Evolutionary conservation across 2,113 vertebrate genomes (phyloP).

Genomic region (Chionis minor): DNA sequence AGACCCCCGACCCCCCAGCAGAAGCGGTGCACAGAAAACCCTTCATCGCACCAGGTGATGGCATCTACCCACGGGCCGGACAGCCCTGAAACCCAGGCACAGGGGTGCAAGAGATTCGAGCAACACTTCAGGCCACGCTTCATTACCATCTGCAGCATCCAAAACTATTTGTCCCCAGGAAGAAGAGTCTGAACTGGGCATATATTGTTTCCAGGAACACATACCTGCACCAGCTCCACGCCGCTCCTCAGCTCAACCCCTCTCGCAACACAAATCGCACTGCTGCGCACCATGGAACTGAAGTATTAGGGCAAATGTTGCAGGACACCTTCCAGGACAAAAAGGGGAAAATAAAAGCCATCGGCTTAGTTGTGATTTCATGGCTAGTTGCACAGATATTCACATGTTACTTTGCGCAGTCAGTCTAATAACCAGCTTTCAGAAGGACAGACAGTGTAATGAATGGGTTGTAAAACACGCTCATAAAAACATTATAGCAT

Average conservation of each 20-base stretch:
- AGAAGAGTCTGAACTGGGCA: background rate
- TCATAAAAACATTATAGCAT: slow-evolving; percentile 77
- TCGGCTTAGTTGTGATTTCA: slow-evolving; percentile 68
- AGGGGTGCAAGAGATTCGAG: background rate
- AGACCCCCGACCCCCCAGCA: no score
- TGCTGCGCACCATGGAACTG: accelerated
- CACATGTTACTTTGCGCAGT: slow-evolving; percentile 66
- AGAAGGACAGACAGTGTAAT: slow-evolving; percentile 79
- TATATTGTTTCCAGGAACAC: background rate
- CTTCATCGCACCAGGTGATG: accelerated
- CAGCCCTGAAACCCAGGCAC: accelerated
- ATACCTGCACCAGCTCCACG: accelerated
- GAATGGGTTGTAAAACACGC: slow-evolving; percentile 75
- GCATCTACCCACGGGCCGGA: accelerated
- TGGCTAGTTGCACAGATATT: slow-evolving; percentile 71
- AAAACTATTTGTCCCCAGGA: background rate
- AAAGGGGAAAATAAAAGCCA: background rate
- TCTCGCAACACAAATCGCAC: accelerated
- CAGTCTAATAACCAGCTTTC: slow-evolving; percentile 77
- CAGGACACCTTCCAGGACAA: background rate
- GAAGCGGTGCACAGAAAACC: background rate
- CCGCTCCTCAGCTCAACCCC: background rate
- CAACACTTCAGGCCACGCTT: background rate
- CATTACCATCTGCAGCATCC: background rate
- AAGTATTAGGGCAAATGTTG: background rate